A percentile compares a stretch with the other conserved stretches of the same genome.
Evolutionary conservation across 2,797 vertebrate species (phyloP).

Genomic region (Ammospiza maritima): DNA sequence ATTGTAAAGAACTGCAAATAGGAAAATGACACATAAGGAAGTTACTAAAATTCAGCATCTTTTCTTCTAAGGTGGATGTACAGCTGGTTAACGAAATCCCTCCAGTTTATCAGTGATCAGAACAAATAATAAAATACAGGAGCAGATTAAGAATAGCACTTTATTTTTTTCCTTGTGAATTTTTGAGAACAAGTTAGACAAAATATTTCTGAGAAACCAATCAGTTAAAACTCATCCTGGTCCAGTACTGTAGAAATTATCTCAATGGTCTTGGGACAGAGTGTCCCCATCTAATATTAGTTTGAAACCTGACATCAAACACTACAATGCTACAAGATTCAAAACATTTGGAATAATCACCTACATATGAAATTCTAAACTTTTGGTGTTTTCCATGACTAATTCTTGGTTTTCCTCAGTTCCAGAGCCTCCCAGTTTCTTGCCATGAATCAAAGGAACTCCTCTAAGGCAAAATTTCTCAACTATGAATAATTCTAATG

Average conservation of each 20-base stretch:
- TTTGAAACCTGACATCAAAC: background rate
- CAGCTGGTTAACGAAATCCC: background rate
- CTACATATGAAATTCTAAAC: background rate
- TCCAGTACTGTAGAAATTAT: background rate
- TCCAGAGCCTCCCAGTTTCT: slow-evolving; percentile 10
- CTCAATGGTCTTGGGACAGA: background rate
- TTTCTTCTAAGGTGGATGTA: background rate
- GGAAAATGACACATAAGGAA: background rate
- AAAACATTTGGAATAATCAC: slow-evolving; percentile 29
- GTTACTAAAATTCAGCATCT: background rate
- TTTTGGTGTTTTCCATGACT: slow-evolving; percentile 10
- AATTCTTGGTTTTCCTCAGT: slow-evolving; percentile 10
- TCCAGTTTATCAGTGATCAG: background rate
- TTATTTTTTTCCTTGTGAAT: background rate
- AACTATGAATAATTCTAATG: slow-evolving; percentile 1
- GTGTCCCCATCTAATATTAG: background rate
- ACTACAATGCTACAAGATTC: background rate
- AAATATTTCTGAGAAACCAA: background rate
- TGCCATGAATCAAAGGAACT: slow-evolving; percentile 23
- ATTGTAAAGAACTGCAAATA: background rate
- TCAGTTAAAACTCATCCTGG: background rate
- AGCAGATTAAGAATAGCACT: background rate
- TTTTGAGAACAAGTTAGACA: background rate
- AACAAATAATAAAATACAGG: background rate
- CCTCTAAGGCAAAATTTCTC: slow-evolving; percentile 48